Percentiles rank a stretch among this genome's conserved stretches.
phyloP scores from a whole-genome alignment of 2,113 vertebrate species.

The Amblyornis subalaris region DNA sequence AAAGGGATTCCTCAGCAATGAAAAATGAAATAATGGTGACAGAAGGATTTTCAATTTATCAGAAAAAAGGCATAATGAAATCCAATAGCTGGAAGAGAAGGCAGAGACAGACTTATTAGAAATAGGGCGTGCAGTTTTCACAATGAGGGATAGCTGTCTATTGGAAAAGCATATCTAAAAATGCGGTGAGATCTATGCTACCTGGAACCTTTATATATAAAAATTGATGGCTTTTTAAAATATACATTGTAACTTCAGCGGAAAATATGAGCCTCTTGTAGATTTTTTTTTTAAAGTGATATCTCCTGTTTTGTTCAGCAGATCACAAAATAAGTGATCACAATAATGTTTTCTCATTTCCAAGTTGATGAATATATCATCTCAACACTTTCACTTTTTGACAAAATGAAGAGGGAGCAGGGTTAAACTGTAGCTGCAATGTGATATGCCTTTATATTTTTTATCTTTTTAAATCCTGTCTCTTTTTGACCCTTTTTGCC shows the following conservation, averaged over 20 bases:
- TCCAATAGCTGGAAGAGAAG: constrained; percentile 19
- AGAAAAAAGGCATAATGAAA: constrained; percentile 21
- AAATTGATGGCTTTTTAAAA: background rate
- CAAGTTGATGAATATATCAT: background rate
- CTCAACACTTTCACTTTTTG: background rate
- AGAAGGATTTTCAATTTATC: constrained; percentile 33
- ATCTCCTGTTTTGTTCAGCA: background rate
- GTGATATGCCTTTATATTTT: background rate
- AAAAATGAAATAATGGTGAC: constrained; percentile 19
- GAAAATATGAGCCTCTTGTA: background rate
- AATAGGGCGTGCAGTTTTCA: background rate
- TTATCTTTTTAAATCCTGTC: background rate
- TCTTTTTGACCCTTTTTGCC: background rate
- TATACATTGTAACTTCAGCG: background rate
- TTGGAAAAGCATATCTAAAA: constrained; percentile 14
- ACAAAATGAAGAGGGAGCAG: background rate
- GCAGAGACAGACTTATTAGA: background rate
- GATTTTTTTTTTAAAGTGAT: background rate
- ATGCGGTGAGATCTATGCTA: background rate
- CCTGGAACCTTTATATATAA: background rate
- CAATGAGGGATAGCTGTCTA: background rate
- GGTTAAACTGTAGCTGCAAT: background rate
- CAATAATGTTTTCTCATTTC: background rate
- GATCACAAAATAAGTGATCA: background rate
- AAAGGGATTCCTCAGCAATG: background rate